Conservation (phyloP, 2,113 vertebrate genomes). For the Chroicocephalus ridibundus region DNA sequence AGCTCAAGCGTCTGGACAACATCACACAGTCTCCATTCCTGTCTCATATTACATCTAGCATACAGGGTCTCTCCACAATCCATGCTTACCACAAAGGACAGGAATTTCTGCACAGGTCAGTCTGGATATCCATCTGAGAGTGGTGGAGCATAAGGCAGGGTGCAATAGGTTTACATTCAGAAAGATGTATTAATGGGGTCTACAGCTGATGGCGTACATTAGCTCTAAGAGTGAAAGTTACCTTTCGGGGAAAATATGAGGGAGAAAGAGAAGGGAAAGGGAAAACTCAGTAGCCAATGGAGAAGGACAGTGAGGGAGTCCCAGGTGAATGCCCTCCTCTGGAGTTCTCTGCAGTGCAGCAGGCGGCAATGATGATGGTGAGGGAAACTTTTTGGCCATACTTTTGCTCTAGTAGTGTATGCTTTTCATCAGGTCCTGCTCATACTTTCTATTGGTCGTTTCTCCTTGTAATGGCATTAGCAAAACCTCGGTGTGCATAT, state of each 20-base stretch:
- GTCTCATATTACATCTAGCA: constrained; percentile 90
- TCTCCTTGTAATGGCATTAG: neutral
- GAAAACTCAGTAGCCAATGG: neutral
- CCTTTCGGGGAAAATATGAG: neutral
- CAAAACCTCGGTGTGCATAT: neutral
- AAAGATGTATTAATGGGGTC: neutral
- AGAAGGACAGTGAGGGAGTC: neutral
- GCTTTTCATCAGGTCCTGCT: neutral
- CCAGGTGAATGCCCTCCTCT: neutral
- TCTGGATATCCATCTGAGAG: neutral
- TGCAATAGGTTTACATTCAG: neutral
- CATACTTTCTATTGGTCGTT: neutral
- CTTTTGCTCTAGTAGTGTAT: neutral
- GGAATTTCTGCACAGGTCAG: constrained; percentile 88
- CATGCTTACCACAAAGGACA: constrained; percentile 87
- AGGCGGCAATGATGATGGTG: neutral
- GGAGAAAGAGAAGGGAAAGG: neutral
- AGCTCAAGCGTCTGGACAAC: constrained; percentile 93
- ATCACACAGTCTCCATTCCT: constrained; percentile 90
- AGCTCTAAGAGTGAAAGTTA: neutral
- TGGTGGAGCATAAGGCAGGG: neutral
- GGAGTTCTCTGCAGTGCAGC: neutral
- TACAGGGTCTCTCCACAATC: constrained; percentile 90
- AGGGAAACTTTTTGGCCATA: neutral
- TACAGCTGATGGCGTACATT: neutral